Conservation (phyloP, 2,888 invertebrate genomes). For the Hymenopus coronatus region DNA sequence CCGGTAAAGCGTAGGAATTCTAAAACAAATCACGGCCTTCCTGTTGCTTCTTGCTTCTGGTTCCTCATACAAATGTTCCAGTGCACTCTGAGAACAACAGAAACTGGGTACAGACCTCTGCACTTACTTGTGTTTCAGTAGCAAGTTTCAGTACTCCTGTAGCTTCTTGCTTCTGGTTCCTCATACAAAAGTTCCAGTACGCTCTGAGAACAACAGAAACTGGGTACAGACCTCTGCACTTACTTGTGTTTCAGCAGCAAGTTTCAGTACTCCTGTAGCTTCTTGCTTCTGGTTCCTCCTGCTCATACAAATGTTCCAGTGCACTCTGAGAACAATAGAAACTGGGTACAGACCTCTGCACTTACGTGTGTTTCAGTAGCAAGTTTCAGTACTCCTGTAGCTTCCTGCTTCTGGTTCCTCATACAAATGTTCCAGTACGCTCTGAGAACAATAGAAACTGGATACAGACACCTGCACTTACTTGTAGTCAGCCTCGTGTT, state of each 20-base stretch:
- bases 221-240: no score
- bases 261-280: background rate
- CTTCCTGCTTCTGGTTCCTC: background rate
- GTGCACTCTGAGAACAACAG: background rate
- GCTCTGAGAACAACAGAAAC: no score
- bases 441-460: no score
- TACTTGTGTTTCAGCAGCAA: no score
- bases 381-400: background rate
- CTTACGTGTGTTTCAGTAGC: no score
- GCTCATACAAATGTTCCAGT: background rate
- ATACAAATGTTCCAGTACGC: no score
- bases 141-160: background rate
- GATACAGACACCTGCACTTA: no score
- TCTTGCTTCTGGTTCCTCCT: background rate
- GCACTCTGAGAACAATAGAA: no score
- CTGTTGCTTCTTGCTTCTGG: background rate
- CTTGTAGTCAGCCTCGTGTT: no score
- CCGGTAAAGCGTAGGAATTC: conserved; percentile 97
- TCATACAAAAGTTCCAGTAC: background rate
- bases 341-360: no score
- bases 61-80: background rate
- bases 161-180: background rate
- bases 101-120: no score
- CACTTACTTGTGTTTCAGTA: no score
- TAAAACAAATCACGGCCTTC: conserved; percentile 65